These are phyloP conservation scores for Atrina japonica DNA, from an alignment of 2,888 invertebrate species.

Conservation along the genomic window DNA sequence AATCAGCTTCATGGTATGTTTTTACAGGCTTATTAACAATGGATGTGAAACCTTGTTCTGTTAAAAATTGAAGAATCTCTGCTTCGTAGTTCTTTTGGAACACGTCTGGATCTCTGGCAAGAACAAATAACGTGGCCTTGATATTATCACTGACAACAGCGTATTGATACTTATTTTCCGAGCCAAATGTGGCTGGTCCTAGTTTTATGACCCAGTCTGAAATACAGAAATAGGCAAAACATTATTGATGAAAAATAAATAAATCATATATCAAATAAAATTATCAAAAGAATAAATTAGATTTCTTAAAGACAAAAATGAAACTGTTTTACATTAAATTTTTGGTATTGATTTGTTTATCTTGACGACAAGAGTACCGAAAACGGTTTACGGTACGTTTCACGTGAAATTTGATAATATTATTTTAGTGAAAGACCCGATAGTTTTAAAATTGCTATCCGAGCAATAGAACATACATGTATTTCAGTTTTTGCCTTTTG, in stretches of 20 bases:
- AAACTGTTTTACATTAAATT: too few relatives aligned
- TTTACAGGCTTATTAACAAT: conserved; percentile 54
- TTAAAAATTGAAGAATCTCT: conserved; percentile 51
- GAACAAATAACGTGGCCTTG: conserved; percentile 60
- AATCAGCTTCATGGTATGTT: conserved; percentile 61
- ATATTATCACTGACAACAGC: conserved; percentile 61
- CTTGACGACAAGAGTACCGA: too few relatives aligned
- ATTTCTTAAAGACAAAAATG: background rate
- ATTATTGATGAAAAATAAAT: too few relatives aligned
- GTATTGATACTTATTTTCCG: conserved; percentile 57
- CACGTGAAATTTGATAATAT: too few relatives aligned
- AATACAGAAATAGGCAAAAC: too few relatives aligned
- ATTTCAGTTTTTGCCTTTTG: too few relatives aligned
- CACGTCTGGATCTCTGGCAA: conserved; percentile 56
- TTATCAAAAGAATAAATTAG: too few relatives aligned
- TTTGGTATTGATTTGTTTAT: too few relatives aligned
- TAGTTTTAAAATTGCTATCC: too few relatives aligned
- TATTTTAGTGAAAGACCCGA: too few relatives aligned
- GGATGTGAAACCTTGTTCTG: conserved; percentile 52
- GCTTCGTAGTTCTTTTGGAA: conserved; percentile 50
- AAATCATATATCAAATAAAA: background rate
- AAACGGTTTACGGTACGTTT: too few relatives aligned
- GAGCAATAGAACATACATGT: too few relatives aligned
- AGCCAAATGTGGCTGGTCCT: conserved; percentile 58
- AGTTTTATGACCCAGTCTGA: conserved; percentile 65